Conservation (phyloP, 2,797 vertebrate species). For the Melanotaenia nigrans region DNA sequence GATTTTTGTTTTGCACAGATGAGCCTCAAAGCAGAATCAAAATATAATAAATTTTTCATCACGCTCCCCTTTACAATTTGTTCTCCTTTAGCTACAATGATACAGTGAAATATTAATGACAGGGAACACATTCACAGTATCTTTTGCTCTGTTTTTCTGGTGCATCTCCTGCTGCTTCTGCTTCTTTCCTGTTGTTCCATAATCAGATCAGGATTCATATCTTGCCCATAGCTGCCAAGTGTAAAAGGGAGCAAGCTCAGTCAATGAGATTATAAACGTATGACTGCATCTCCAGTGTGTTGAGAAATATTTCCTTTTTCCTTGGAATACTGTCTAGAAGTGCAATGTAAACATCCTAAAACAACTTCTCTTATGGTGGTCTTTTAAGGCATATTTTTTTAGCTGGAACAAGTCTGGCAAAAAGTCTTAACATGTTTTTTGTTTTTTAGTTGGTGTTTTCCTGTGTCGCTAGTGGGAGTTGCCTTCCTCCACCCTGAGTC, state of each 20-base stretch:
- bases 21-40: conserved; percentile 71
- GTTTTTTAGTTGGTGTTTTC: conserved; percentile 67
- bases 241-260: conserved; percentile 69
- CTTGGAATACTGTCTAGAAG: conserved; percentile 30
- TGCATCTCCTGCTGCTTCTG: conserved; percentile 63
- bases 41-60: conserved; percentile 81
- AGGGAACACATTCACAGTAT: conserved; percentile 67
- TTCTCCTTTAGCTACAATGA: conserved; percentile 71
- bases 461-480: conserved; percentile 37
- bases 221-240: conserved; percentile 75
- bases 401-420: conserved; percentile 8
- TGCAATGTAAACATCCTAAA: conserved; percentile 44
- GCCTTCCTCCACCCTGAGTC: conserved; percentile 39
- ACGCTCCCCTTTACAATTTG: conserved; percentile 72
- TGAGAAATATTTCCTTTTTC: conserved; percentile 52
- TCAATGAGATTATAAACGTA: conserved; percentile 77
- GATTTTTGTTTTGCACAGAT: conserved; percentile 59
- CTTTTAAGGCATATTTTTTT: conserved; percentile 3
- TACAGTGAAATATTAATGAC: conserved; percentile 82
- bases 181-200: conserved; percentile 72
- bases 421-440: conserved; percentile 24
- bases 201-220: conserved; percentile 79
- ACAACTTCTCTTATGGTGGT: neutral
- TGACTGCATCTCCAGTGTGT: conserved; percentile 64
- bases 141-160: conserved; percentile 53